phyloP scores from a whole-genome alignment of 2,888 invertebrate genomes.

The Pandemis corylana region DNA sequence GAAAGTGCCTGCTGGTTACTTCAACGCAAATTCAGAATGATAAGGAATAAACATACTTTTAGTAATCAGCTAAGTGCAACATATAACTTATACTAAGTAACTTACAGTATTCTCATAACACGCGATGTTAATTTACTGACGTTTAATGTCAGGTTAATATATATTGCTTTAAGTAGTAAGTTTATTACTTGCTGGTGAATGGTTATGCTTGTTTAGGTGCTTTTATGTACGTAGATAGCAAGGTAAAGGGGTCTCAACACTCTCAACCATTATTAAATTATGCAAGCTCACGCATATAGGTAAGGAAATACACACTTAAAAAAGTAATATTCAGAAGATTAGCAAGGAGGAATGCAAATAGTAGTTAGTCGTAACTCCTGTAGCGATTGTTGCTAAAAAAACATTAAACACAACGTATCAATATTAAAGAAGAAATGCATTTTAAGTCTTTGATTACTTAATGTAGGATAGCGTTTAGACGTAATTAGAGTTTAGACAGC shows the following conservation, averaged over 20 bases:
- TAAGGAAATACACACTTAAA: too few relatives aligned
- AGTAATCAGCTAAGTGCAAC: slow-evolving; percentile 4
- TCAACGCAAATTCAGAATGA: neutral
- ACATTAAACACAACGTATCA: too few relatives aligned
- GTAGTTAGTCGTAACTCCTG: too few relatives aligned
- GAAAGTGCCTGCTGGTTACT: neutral
- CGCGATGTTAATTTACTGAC: slow-evolving; percentile 1
- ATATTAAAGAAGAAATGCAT: too few relatives aligned
- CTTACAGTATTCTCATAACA: neutral
- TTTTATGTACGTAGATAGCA: neutral
- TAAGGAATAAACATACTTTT: neutral
- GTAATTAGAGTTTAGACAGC: too few relatives aligned
- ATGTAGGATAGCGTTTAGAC: too few relatives aligned
- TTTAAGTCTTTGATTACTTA: too few relatives aligned
- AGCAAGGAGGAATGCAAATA: too few relatives aligned
- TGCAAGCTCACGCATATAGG: too few relatives aligned
- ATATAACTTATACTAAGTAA: neutral
- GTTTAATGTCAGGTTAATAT: neutral
- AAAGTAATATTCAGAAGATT: too few relatives aligned
- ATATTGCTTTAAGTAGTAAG: neutral
- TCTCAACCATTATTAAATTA: too few relatives aligned
- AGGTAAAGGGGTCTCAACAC: neutral
- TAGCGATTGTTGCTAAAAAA: too few relatives aligned
- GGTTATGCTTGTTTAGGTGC: neutral
- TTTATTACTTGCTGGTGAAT: slow-evolving; percentile 2